Conservation (phyloP, 2,113 vertebrate genomes). For the Hylia prasina region DNA sequence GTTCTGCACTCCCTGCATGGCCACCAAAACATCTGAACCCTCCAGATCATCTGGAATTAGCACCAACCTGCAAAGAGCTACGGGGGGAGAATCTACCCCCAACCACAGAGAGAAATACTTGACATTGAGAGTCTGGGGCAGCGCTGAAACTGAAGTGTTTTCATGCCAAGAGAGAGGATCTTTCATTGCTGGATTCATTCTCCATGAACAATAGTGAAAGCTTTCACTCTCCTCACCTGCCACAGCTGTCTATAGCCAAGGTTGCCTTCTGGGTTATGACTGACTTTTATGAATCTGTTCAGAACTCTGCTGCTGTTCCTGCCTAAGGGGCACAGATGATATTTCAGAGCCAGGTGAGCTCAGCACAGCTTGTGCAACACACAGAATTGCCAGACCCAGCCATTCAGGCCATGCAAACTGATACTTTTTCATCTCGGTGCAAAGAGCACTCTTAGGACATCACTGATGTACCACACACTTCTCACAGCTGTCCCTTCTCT, state of each 20-base stretch:
- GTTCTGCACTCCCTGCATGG: background rate
- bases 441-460: fast-evolving
- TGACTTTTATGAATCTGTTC: background rate
- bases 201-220: background rate
- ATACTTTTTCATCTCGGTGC: background rate
- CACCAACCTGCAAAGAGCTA: background rate
- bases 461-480: fast-evolving
- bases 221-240: background rate
- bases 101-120: fast-evolving
- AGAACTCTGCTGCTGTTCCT: background rate
- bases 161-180: background rate
- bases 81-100: fast-evolving
- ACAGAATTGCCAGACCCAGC: background rate
- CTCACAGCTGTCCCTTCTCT: background rate
- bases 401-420: background rate
- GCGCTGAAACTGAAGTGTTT: background rate
- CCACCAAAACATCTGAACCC: background rate
- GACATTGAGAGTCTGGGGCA: background rate
- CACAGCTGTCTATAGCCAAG: fast-evolving
- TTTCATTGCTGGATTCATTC: background rate
- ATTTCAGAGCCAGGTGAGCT: background rate
- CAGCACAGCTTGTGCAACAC: fast-evolving
- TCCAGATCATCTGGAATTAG: background rate
- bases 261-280: background rate
- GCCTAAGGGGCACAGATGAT: background rate